These are phyloP conservation scores for Erythrolamprus reginae DNA, from an alignment of 2,113 vertebrate genomes.

Conservation along the genomic window DNA sequence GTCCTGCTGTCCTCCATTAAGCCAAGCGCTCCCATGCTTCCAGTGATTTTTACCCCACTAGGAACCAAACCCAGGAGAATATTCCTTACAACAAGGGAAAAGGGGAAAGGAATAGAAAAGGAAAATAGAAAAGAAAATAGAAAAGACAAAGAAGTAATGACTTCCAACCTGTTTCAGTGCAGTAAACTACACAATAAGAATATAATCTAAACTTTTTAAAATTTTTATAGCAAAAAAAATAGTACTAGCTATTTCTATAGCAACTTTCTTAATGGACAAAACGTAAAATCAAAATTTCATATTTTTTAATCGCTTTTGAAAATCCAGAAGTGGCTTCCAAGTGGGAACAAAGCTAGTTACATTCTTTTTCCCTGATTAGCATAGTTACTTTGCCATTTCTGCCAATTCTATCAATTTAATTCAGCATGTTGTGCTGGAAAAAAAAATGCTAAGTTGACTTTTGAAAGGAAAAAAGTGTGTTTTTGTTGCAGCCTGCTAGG, in stretches of 20 bases:
- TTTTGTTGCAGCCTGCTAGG: conserved; percentile 13
- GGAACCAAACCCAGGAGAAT: no score
- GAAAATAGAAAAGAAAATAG: not conserved
- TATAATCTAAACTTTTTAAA: not conserved
- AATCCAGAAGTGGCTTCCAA: not conserved
- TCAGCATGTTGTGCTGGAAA: conserved; percentile 61
- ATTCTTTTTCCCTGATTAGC: not conserved
- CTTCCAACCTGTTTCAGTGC: not conserved
- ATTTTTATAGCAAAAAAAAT: not conserved
- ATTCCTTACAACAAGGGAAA: no score
- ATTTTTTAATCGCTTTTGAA: not conserved
- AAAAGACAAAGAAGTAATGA: not conserved
- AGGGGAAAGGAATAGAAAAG: not conserved
- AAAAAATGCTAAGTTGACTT: conserved; percentile 47
- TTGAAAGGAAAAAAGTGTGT: conserved; percentile 44
- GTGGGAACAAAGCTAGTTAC: not conserved
- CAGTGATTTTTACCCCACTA: no score
- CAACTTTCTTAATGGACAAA: not conserved
- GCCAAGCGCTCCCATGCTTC: no score
- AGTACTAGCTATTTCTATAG: not conserved
- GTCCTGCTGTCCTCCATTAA: no score
- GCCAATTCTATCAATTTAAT: not conserved
- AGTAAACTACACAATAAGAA: not conserved
- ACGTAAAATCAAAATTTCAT: not conserved
- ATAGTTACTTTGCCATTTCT: not conserved